Percentiles rank a stretch among this genome's conserved stretches.
phyloP scores from a whole-genome alignment of 2,888 invertebrate species.

The Meghimatium bilineatum region DNA sequence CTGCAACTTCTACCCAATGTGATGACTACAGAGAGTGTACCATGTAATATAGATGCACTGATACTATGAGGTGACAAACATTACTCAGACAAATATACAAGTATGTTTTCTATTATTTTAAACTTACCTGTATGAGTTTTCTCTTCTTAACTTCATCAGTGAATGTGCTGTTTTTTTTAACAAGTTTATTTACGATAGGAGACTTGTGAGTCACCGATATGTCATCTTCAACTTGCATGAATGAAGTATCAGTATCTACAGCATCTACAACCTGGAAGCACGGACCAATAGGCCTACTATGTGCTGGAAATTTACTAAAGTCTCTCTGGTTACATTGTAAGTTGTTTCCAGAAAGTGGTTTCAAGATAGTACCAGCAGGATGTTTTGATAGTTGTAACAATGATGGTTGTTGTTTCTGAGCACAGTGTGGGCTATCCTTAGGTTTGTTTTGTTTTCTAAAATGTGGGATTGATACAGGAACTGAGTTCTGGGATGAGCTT shows the following conservation, averaged over 20 bases:
- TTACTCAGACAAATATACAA: no score
- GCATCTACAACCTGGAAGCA: not conserved
- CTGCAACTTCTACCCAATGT: no score
- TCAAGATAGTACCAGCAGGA: not conserved
- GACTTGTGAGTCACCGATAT: not conserved
- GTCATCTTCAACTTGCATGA: no score
- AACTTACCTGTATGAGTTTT: slow-evolving; percentile 11
- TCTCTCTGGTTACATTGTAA: not conserved
- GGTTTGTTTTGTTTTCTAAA: slow-evolving; percentile 15
- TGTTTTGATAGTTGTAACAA: not conserved
- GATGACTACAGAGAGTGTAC: no score
- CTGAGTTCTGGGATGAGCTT: not conserved
- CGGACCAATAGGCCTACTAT: not conserved
- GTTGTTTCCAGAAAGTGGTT: not conserved
- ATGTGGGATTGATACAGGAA: not conserved
- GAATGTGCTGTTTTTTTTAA: not conserved
- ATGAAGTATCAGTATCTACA: not conserved
- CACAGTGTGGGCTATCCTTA: no score
- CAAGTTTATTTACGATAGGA: not conserved
- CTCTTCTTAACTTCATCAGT: not conserved
- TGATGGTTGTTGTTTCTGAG: not conserved
- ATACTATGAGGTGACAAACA: no score
- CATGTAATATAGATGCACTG: no score
- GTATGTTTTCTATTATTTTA: not conserved
- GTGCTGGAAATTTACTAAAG: not conserved